Evolutionary conservation across 2,888 invertebrate species (phyloP), one percentile per base, ranked within the genome.

Genomic region (Drosophila putrida): DNA sequence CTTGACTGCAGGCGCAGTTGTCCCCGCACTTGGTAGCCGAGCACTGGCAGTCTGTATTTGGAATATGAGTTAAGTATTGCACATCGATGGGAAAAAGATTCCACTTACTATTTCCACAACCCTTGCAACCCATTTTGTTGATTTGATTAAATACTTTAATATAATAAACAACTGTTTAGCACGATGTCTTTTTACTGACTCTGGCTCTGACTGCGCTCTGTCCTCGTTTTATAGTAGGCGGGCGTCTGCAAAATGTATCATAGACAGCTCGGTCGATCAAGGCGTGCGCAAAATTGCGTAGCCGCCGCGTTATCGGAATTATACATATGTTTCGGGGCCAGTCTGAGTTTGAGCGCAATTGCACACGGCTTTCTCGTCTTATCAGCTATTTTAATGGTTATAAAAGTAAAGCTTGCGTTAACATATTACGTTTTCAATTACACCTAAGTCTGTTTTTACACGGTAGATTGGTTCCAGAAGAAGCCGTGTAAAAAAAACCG

Each of bases 41-140:
- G 72, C 89, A 90, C 50, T 90, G 82, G 65, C 89, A 88, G 64
- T 84, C 89, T 89, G 31, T 36, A 41, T 2, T 25, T 11, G 8
- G n/a, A 39, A 36, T 10, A 10, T 3, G 5, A 4, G 38, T 39
- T 55, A 44, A 35, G 6, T 41, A 41, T 31, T 31, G 31, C 25
- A 28, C 9, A 31, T 15, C 15, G 0, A 6, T 33, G 0, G 13
- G 4, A 2, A 25, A 11, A 6, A 11, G 25, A 9, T 28, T 4
- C 9, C 47, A 82, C 90, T 88, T 61, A 89, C 89, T 89, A 28
- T 64, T 81, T 73, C 75, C 84, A 43, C 89, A 89, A 65, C 70
- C 87, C 44, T 89, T 88, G 90, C 88, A 89, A 72, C 57, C 83
- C 88, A 89, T 89, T 58, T 71, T 82, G 8, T 28, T 28, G 4